Percentiles rank a stretch among this genome's conserved stretches.
phyloP scores from a whole-genome alignment of 2,113 vertebrate genomes.

The Amblyopsis rosae region DNA sequence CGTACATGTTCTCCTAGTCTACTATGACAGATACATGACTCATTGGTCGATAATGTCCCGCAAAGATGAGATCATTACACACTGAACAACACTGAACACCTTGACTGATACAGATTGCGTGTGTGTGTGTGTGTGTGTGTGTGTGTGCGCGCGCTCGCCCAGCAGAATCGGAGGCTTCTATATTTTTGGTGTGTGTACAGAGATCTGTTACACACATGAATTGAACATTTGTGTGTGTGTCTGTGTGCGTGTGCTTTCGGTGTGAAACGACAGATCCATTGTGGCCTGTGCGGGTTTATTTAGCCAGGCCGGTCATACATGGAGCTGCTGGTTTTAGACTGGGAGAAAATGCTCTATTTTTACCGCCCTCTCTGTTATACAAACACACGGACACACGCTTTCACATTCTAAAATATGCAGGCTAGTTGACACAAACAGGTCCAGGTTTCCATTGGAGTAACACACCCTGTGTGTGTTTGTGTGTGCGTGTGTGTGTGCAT shows the following conservation, averaged over 20 bases:
- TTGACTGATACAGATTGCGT: conserved; percentile 36
- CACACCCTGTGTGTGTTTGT: too few relatives aligned
- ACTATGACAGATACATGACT: conserved; percentile 67
- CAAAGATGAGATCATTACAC: conserved; percentile 70
- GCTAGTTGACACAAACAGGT: background rate
- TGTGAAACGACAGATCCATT: conserved; percentile 62
- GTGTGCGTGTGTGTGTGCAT: background rate
- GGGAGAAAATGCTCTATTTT: conserved; percentile 56
- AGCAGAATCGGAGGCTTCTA: background rate
- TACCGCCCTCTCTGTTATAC: conserved; percentile 44
- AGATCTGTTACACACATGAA: background rate
- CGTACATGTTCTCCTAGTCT: conserved; percentile 40
- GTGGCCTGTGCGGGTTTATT: conserved; percentile 66
- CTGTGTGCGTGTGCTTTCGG: conserved; percentile 15
- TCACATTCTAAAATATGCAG: conserved; percentile 25
- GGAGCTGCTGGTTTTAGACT: conserved; percentile 48
- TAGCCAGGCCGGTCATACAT: conserved; percentile 38
- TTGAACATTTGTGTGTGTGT: conserved; percentile 17
- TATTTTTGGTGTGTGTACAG: background rate
- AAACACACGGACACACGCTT: conserved; percentile 8
- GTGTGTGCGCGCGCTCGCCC: background rate
- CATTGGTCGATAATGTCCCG: conserved; percentile 61
- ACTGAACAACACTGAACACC: conserved; percentile 33
- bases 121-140: conserved; percentile 12
- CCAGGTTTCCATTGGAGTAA: too few relatives aligned